These are phyloP conservation scores for western clawed frog (Xenopus tropicalis) DNA, from an alignment of 2,113 vertebrate genomes.

Conservation along the genomic window UCB_Xtro_10.0 CM004450.2:49132001-49132500, in stretches of 20 bases:
- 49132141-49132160: slow-evolving; percentile 16
- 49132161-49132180: slow-evolving; percentile 22
- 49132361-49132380: slow-evolving; percentile 33
- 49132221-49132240: slow-evolving; percentile 24
- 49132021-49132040: slow-evolving; percentile 42
- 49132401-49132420: slow-evolving; percentile 41
- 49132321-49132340: slow-evolving; percentile 34
- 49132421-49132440: slow-evolving; percentile 9
- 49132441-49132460: not conserved
- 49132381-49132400: slow-evolving; percentile 43
- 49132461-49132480: not conserved
- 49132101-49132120: slow-evolving; percentile 20
- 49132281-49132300: slow-evolving; percentile 31
- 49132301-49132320: slow-evolving; percentile 35
- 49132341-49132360: slow-evolving; percentile 41
- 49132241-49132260: slow-evolving; percentile 31
- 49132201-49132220: slow-evolving; percentile 11
- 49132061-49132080: slow-evolving; percentile 17
- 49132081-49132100: slow-evolving; percentile 20
- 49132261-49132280: slow-evolving; percentile 24
- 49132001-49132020: slow-evolving; percentile 35
- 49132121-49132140: slow-evolving; percentile 14
- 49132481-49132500: not conserved
- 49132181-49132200: not conserved
- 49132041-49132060: slow-evolving; percentile 22